Evolutionary conservation across 2,888 invertebrate species (phyloP), one percentile per base, ranked within the genome.

Genomic region (Penaeus monodon): DNA sequence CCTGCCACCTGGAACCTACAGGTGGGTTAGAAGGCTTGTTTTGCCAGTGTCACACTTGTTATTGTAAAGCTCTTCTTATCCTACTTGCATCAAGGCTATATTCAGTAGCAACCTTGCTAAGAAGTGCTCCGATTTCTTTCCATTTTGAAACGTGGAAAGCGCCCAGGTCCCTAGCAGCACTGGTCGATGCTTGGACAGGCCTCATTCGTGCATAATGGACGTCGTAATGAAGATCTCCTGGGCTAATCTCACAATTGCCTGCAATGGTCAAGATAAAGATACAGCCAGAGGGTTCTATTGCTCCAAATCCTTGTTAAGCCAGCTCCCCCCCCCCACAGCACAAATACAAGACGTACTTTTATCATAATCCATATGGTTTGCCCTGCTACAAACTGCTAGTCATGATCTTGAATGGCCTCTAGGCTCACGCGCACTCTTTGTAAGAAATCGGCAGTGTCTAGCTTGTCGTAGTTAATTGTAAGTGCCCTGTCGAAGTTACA

Each of bases 211-310:
- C 79, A 14, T 57, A 6, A 14, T 49, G 38, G 27, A 70, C 22
- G 22, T 85, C 85, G 27, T 85, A 85, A 85, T 80, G 38, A 70
- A 80, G 38, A 85, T 85, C 8, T 79, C 85, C 85, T 85, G 57
- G n/a, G n/a, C n/a, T n/a, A n/a, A n/a, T 73, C 73, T 2, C 20
- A 79, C 79, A n/a, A 68, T 80, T 85, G 2, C 85, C 85, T 85
- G 80, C 2, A 8, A 63, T 4, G 29, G 38, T 44, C 38, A 44
- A 44, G 2, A n/a, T n/a, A n/a, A n/a, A n/a, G n/a, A 0, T 44
- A 7, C 12, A 57, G 12, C 24, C 57, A 44, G 7, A 7, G 0
- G 6, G 4, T 44, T 29, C 27, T 0, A 22, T 4, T 63, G 63
- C 1, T 63, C n/a, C 20, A 57, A 24, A 24, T 27, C 66, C 22